Conservation (phyloP, 2,797 vertebrate species). For the Dicrostonyx torquatus region DNA sequence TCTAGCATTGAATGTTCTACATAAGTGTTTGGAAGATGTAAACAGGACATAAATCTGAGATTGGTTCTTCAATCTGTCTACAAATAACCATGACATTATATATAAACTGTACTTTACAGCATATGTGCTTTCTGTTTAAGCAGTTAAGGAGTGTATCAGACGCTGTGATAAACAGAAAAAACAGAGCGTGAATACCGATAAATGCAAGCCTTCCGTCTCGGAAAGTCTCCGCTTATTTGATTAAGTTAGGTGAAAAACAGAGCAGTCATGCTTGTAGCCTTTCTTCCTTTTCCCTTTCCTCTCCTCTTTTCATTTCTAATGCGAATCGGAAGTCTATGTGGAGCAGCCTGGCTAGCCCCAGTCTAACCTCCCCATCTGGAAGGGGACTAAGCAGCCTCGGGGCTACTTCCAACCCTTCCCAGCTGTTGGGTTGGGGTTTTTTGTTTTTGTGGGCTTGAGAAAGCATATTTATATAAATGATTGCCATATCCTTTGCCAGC, state of each 20-base stretch:
- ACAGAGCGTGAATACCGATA: constrained; percentile 92
- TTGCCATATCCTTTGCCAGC: constrained; percentile 99
- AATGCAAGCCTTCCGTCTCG: constrained; percentile 97
- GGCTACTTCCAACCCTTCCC: constrained; percentile 99
- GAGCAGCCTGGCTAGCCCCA: constrained; percentile 96
- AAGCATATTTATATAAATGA: constrained; percentile 99
- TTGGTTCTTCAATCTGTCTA: constrained; percentile 87
- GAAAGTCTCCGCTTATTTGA: constrained; percentile 99
- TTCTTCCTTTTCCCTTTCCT: constrained; percentile 97
- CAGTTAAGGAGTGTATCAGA: constrained; percentile 84
- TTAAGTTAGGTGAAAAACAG: constrained; percentile 97
- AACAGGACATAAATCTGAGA: constrained; percentile 84
- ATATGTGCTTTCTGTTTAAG: constrained; percentile 83
- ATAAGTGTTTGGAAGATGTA: constrained; percentile 77
- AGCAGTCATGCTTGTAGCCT: constrained; percentile 98
- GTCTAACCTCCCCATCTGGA: constrained; percentile 99
- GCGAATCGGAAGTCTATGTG: constrained; percentile 98
- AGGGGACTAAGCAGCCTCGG: constrained; percentile 98
- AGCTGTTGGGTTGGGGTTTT: constrained; percentile 98
- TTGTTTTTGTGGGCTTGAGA: constrained; percentile 97
- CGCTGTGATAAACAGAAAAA: constrained; percentile 86
- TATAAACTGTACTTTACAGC: constrained; percentile 77
- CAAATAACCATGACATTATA: constrained; percentile 88
- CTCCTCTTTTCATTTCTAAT: constrained; percentile 95
- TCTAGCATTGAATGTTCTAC: constrained; percentile 56